Evolutionary conservation across 2,113 vertebrate species (phyloP), one percentile per base, ranked within the genome.

Genomic region (Hemichromis elongatus): DNA sequence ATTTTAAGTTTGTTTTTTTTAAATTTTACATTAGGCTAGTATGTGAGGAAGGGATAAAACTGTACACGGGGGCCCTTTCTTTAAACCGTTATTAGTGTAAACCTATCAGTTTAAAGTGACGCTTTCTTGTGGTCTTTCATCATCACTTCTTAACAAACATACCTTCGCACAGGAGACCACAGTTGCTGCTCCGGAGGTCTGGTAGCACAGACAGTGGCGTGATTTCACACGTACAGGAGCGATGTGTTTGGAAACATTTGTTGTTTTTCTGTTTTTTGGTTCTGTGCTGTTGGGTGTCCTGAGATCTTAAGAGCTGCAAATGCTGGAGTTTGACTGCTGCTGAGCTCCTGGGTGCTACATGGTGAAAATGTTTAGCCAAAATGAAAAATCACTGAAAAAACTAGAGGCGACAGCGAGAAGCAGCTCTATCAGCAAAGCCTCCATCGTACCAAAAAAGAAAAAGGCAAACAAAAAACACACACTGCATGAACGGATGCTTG

Each of bases 401-500:
- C 14, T 42, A 42, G 45, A 79, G 21, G 75, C 30, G 4, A 68
- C 54, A 26, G 35, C 9, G 37, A 63, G 55, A 9, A 84, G 55
- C 53, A 11, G n/a, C 55, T 86, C 56, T 42, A 50, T 78, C 18
- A 82, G 16, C 40, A 14, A 18, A 86, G 40, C 28, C 45, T 87
- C 78, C 56, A 84, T 80, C 83, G 75, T 85, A 37, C 59, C 59
- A 63, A 37, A 80, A 90, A 83, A 10, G 7, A 80, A 90, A 85
- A 85, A 45, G 61, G 21, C 30, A 85, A 84, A 81, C 40, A 63
- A 35, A 85, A 61, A 52, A 86, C 53, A 37, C 7, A 73, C 75
- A 77, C 66, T 83, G 89, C 85, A 86, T 92, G 82, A 88, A 86
- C 85, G 77, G 86, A 86, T 59, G 77, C 82, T 88, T 40, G 18